phyloP scores from a whole-genome alignment of 2,797 vertebrate species.

The Mormyrus proboscirostris region DNA sequence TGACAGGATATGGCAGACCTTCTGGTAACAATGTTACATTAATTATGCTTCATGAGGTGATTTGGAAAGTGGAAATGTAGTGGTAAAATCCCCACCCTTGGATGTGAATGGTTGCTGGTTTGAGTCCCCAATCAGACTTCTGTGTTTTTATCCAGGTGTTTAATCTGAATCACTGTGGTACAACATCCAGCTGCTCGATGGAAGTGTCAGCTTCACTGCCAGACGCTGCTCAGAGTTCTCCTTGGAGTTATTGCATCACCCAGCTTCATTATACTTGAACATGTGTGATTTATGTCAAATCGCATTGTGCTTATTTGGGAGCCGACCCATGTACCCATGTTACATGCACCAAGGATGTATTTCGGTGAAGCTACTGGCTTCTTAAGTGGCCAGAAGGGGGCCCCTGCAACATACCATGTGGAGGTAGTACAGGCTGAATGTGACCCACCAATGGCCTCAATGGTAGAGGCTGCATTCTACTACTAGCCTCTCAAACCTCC shows the following conservation, averaged over 20 bases:
- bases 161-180: neutral
- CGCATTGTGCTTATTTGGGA: neutral
- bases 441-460: conserved; percentile 21
- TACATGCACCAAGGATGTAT: neutral
- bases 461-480: conserved; percentile 14
- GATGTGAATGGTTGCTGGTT: neutral
- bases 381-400: neutral
- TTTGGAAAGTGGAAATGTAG: neutral
- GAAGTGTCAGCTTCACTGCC: neutral
- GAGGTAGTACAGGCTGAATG: conserved; percentile 29
- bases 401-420: neutral
- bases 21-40: neutral
- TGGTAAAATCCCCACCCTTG: neutral
- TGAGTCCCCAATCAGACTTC: neutral
- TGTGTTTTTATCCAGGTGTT: neutral
- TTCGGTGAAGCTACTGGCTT: neutral
- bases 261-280: neutral
- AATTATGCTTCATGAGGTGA: neutral
- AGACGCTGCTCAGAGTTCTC: neutral
- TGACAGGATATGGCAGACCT: neutral
- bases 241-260: neutral
- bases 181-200: neutral
- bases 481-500: conserved; percentile 30
- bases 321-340: neutral
- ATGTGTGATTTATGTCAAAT: neutral